Evolutionary conservation across 1,140 invertebrate genomes (phyloP).

Genomic region (Cydia strobilella): DNA sequence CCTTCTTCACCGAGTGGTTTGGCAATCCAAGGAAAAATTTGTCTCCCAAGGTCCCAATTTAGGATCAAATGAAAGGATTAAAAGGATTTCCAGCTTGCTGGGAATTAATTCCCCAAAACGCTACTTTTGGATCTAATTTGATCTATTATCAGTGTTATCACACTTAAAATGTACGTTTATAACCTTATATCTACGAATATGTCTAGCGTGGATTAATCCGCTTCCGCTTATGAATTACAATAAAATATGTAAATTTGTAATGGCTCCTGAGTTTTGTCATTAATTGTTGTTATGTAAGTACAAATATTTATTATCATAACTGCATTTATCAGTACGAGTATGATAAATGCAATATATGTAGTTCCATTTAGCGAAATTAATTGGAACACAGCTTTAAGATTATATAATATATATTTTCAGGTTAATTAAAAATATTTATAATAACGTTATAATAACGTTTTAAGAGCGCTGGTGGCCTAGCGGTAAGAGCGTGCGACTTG

Average conservation of each 20-base stretch:
- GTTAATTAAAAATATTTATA: not conserved
- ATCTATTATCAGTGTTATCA: too few relatives aligned
- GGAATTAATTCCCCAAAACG: too few relatives aligned
- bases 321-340: constrained; percentile 29
- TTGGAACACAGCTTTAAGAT: constrained; percentile 9
- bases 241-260: constrained; percentile 27
- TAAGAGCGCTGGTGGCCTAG: too few relatives aligned
- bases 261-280: constrained; percentile 23
- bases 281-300: constrained; percentile 30
- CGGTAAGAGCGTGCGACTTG: too few relatives aligned
- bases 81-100: too few relatives aligned
- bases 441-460: not conserved
- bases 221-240: constrained; percentile 1
- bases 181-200: not conserved
- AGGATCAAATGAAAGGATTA: too few relatives aligned
- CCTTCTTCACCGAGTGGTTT: too few relatives aligned
- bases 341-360: constrained; percentile 17
- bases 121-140: too few relatives aligned
- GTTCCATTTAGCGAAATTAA: constrained; percentile 16
- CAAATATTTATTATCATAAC: constrained; percentile 32
- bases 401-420: not conserved
- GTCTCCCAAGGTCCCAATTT: too few relatives aligned
- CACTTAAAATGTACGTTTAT: too few relatives aligned
- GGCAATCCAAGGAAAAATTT: too few relatives aligned
- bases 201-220: not conserved